Base-by-base conservation (phyloP, 2,113 vertebrate genomes). In the Proterorhinus semilunaris region DNA sequence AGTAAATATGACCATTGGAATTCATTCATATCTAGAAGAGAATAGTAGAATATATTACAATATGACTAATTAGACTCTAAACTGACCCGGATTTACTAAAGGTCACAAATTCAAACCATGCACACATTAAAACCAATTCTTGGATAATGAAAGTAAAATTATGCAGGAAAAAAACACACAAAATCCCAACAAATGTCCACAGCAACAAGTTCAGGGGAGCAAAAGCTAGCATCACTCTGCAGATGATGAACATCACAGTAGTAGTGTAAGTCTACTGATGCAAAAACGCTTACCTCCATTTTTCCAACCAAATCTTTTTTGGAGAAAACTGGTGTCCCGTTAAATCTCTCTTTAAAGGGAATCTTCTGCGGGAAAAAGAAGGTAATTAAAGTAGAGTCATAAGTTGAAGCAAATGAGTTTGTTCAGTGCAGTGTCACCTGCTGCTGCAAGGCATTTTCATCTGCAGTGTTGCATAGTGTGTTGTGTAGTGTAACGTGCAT, bases 341-440 rank as follows among this genome's bases (percentile, higher is more conserved):
- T 36, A 1, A 51, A 86, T 43, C 0, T 44, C 0, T 80, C 65
- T 5, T 0, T 2, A 0, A 0, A 0, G 3, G 66, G 1, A 44
- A 87, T 69, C 0, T 48, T 81, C 87, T 90, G 75, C 13, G 74
- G 69, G 49, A 27, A 73, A 54, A 12, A 36, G 42, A 27, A 42
- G 27, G 27, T 5, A 1, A 36, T 36, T 36, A 3, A 36, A 36
- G 27, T 36, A 36, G 27, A 36, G 27, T 36, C 27, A 36, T 4
- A 36, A 36, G 27, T 36, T 36, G 27, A 36, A 36, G 27, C 27
- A 36, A 36, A 36, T 36, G 27, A 36, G 27, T 36, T 36, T 36
- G 27, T 36, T 36, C 27, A 36, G 3, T 36, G 27, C 27, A 5
- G 27, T 21, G 27, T 36, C 21, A 21, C 21, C 21, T 21, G 21